Percentiles rank a stretch among this genome's conserved stretches.
These are phyloP conservation scores for Oscheius sp. DNA, from an alignment of 2,888 invertebrate species.

Conservation along the genomic window DNA sequence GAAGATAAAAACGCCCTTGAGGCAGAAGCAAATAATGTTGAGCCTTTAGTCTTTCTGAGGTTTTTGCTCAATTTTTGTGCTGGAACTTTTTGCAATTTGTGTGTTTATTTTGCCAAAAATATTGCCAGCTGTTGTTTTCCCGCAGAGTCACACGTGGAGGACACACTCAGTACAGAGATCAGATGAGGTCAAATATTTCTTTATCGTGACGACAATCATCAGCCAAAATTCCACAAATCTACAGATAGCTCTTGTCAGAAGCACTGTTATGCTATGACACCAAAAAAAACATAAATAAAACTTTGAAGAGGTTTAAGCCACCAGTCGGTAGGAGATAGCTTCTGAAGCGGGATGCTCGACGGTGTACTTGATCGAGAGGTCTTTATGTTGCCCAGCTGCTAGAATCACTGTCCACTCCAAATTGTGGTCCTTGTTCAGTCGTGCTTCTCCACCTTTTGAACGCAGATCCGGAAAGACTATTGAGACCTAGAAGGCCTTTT, in stretches of 20 bases:
- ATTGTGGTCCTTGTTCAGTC: conserved; percentile 64
- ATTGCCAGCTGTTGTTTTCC: too few species aligned
- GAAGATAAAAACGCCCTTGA: conserved; percentile 19
- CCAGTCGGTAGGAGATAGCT: conserved; percentile 14
- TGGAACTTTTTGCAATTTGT: too few species aligned
- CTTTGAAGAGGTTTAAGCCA: conserved; percentile 1
- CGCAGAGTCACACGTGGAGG: too few species aligned
- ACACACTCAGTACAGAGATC: too few species aligned
- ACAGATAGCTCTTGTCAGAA: too few species aligned
- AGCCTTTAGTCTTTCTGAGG: conserved; percentile 28
- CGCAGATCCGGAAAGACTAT: conserved; percentile 61
- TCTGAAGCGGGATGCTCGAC: conserved; percentile 63
- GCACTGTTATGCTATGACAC: too few species aligned
- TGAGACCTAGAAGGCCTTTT: conserved; percentile 31
- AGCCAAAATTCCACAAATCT: too few species aligned
- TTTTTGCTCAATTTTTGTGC: background rate
- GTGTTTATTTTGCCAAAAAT: too few species aligned
- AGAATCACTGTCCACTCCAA: conserved; percentile 66
- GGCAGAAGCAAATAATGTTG: conserved; percentile 28
- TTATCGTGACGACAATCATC: too few species aligned
- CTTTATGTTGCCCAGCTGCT: conserved; percentile 62
- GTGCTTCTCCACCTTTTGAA: conserved; percentile 47
- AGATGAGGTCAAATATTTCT: too few species aligned
- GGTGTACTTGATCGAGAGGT: conserved; percentile 62
- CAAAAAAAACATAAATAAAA: background rate